Evolutionary conservation across 2,113 vertebrate genomes (phyloP).

Genomic region (Saccopteryx bilineata): DNA sequence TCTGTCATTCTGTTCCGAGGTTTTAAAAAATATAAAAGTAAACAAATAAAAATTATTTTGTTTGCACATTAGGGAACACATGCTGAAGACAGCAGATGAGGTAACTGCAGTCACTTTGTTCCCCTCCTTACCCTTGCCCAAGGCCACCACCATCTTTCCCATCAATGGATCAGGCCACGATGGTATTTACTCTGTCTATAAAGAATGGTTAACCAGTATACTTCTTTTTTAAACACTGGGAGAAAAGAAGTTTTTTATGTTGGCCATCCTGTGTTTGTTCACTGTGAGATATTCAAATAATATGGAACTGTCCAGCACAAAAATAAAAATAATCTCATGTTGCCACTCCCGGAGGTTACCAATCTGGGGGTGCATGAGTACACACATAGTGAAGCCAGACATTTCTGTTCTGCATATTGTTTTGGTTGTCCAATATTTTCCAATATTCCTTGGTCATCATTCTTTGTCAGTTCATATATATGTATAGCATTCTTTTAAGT

Average conservation of each 20-base stretch:
- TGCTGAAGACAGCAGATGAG: neutral
- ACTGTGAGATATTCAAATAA: neutral
- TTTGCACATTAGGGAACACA: neutral
- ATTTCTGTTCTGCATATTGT: neutral
- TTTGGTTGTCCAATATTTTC: neutral
- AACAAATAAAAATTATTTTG: constrained; percentile 35
- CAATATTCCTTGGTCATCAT: neutral
- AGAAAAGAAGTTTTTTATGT: neutral
- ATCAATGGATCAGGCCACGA: neutral
- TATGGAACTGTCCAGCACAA: neutral
- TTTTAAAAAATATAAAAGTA: constrained; percentile 9
- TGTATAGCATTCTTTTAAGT: neutral
- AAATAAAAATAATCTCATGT: neutral
- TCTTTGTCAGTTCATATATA: neutral
- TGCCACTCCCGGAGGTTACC: neutral
- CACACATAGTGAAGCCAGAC: neutral
- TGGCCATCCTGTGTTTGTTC: neutral
- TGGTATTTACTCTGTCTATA: fast-evolving
- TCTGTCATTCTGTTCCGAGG: neutral
- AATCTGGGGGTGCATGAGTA: neutral
- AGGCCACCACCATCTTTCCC: neutral
- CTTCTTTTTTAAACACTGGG: neutral
- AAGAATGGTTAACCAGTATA: neutral
- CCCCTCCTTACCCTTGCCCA: neutral
- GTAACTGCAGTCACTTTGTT: neutral